These are phyloP conservation scores for Calliopsis andreniformis DNA, from an alignment of 1,140 invertebrate genomes.

Conservation along the genomic window DNA sequence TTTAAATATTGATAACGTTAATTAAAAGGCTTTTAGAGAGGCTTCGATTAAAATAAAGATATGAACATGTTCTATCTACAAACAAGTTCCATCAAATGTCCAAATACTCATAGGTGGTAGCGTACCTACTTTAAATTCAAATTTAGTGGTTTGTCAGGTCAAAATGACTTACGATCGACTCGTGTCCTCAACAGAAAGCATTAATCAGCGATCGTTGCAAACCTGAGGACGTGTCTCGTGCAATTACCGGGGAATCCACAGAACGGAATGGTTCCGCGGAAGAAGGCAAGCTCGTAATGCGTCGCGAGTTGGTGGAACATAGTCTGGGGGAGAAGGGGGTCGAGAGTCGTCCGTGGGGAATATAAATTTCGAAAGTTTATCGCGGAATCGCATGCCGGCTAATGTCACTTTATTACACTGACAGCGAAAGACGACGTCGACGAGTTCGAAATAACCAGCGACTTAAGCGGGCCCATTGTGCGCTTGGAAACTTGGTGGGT, in stretches of 20 bases:
- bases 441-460: constrained; percentile 70
- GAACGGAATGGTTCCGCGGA: constrained; percentile 47
- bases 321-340: constrained; percentile 16
- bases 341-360: constrained; percentile 46
- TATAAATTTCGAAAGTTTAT: constrained; percentile 80
- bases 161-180: constrained; percentile 5
- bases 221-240: background rate
- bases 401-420: constrained; percentile 79
- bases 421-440: constrained; percentile 54
- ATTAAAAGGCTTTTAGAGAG: no score
- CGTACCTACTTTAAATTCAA: background rate
- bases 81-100: no score
- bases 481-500: constrained; percentile 74
- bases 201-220: constrained; percentile 18
- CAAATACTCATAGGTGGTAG: no score
- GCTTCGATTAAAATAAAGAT: no score
- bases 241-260: constrained; percentile 53
- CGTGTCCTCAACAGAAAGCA: background rate
- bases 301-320: background rate
- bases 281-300: constrained; percentile 45
- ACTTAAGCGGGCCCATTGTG: constrained; percentile 67
- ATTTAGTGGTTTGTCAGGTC: background rate
- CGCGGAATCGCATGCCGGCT: constrained; percentile 78
- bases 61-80: no score
- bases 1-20: no score